Evolutionary conservation across 2,797 vertebrate genomes (phyloP).

Genomic region (Percopsis omiscomaycus): DNA sequence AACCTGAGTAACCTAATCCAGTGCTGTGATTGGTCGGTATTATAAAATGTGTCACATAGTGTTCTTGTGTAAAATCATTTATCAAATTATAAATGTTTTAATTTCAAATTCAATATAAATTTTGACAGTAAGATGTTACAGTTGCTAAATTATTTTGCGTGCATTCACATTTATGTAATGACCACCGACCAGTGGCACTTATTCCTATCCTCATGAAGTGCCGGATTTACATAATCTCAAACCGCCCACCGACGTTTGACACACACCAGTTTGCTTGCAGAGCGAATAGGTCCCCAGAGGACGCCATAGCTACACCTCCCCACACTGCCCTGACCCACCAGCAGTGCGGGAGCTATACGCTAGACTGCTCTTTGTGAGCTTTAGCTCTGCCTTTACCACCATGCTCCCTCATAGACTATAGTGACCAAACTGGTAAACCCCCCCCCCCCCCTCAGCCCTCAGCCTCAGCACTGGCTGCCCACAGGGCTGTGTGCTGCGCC

Average conservation of each 20-base stretch:
- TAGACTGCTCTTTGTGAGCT: background rate
- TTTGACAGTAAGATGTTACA: too few species aligned
- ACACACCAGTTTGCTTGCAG: slow-evolving; percentile 9
- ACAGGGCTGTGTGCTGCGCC: too few species aligned
- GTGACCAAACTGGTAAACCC: background rate
- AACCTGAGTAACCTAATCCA: too few species aligned
- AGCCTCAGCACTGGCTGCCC: too few species aligned
- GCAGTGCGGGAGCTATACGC: background rate
- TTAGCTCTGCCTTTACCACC: background rate
- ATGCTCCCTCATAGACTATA: background rate
- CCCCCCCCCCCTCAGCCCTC: background rate
- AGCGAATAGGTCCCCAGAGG: slow-evolving; percentile 14
- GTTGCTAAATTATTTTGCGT: too few species aligned
- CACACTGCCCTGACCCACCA: background rate
- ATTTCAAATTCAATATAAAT: too few species aligned
- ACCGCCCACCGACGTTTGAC: background rate
- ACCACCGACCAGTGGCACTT: slow-evolving; percentile 1
- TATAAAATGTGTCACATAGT: too few species aligned
- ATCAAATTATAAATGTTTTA: too few species aligned
- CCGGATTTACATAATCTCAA: slow-evolving; percentile 1
- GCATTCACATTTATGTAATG: too few species aligned
- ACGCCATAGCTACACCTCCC: slow-evolving; percentile 1
- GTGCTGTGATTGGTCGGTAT: too few species aligned
- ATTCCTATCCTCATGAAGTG: background rate
- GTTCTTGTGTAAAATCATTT: too few species aligned